Percentiles rank a stretch among this genome's conserved stretches.
Evolutionary conservation across 2,797 vertebrate genomes (phyloP).

Genomic region (Scyliorhinus canicula): DNA sequence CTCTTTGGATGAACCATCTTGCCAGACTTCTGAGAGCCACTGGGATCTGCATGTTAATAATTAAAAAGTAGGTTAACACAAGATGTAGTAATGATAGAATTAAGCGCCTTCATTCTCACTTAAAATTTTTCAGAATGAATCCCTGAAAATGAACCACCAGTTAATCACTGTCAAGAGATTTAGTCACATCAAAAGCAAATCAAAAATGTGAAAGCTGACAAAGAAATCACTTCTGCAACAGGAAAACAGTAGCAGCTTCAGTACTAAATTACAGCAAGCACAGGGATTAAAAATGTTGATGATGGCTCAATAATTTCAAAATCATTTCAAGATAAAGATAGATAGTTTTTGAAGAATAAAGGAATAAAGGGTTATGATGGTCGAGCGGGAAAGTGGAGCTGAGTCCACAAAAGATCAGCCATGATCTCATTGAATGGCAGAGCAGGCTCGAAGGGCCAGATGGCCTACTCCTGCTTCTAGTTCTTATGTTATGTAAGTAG

Average conservation of each 20-base stretch:
- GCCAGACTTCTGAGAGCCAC: neutral
- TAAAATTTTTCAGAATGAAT: neutral
- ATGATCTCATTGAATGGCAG: too few relatives aligned
- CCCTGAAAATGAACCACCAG: neutral
- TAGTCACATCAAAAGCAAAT: neutral
- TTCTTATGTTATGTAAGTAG: too few relatives aligned
- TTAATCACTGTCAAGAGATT: neutral
- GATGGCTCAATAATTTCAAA: neutral
- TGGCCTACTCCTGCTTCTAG: too few relatives aligned
- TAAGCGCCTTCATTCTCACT: conserved; percentile 2
- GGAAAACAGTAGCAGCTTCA: neutral
- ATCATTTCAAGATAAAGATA: too few relatives aligned
- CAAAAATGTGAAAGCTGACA: neutral
- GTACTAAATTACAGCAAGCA: neutral
- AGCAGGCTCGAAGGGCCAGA: too few relatives aligned
- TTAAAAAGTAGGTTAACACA: neutral
- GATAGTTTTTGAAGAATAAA: too few relatives aligned
- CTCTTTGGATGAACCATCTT: neutral
- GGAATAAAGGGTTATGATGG: too few relatives aligned
- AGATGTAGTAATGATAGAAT: neutral
- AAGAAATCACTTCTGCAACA: neutral
- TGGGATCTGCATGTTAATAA: neutral
- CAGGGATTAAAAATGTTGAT: neutral
- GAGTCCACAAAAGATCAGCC: too few relatives aligned
- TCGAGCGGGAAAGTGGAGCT: too few relatives aligned